Evolutionary conservation across 2,113 vertebrate genomes (phyloP).

Genomic region (Sorex fumeus): DNA sequence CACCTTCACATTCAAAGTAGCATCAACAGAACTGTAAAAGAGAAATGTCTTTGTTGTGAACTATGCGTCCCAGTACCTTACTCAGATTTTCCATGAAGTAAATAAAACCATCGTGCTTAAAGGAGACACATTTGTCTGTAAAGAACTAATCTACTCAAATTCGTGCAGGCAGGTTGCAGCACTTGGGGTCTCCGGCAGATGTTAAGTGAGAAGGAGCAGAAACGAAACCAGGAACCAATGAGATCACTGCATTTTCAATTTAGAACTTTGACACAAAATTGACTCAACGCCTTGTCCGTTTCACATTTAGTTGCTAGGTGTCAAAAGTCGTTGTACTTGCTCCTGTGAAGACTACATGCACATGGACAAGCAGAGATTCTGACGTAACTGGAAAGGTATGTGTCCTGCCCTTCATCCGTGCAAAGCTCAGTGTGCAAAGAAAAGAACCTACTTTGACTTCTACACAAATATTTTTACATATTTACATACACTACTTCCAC

Average conservation of each 20-base stretch:
- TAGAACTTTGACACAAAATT: neutral
- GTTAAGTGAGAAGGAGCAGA: neutral
- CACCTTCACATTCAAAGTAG: neutral
- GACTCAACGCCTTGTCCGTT: neutral
- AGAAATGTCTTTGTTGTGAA: neutral
- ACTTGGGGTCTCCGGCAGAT: neutral
- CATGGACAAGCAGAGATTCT: neutral
- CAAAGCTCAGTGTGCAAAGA: neutral
- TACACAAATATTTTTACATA: neutral
- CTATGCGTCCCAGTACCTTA: neutral
- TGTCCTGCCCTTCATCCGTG: neutral
- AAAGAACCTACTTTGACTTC: neutral
- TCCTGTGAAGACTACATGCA: neutral
- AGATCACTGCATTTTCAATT: neutral
- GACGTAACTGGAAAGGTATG: neutral
- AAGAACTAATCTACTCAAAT: neutral
- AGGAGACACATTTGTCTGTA: neutral
- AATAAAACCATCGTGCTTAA: neutral
- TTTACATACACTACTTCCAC: no score
- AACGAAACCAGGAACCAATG: neutral
- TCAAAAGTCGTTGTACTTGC: neutral
- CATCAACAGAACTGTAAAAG: neutral
- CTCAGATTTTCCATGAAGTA: constrained; percentile 4
- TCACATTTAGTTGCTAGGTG: neutral
- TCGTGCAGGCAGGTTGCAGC: neutral